Conservation (phyloP, 1,140 invertebrate genomes). For the Papilio polytes region DNA sequence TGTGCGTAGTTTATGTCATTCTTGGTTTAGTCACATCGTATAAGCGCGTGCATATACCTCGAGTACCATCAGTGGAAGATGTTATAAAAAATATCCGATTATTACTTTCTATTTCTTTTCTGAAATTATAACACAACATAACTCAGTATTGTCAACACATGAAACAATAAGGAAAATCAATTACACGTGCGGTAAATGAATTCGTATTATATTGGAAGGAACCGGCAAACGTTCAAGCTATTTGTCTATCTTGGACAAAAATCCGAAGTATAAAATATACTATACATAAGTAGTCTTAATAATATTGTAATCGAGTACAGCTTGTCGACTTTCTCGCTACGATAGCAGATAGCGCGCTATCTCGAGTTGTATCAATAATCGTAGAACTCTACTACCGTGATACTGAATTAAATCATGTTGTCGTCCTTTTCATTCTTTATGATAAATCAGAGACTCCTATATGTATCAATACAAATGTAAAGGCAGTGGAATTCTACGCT, state of each 20-base stretch:
- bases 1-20: slow-evolving; percentile 20
- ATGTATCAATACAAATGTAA: not conserved
- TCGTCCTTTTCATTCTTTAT: not conserved
- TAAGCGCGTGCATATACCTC: not conserved
- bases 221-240: too few species aligned
- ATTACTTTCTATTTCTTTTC: too few species aligned
- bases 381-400: too few species aligned
- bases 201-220: too few species aligned
- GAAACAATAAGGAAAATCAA: too few species aligned
- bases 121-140: not conserved
- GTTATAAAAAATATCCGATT: not conserved
- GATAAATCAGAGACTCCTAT: not conserved
- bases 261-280: too few species aligned
- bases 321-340: not conserved
- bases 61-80: not conserved
- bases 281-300: not conserved
- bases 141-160: too few species aligned
- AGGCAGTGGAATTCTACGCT: not conserved
- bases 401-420: not conserved
- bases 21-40: slow-evolving; percentile 40
- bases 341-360: not conserved
- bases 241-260: too few species aligned
- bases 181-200: too few species aligned
- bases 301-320: not conserved
- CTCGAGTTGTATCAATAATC: not conserved